A percentile compares a stretch with the other conserved stretches of the same genome.
Evolutionary conservation across 2,113 vertebrate genomes (phyloP).

Genomic region (Cryptomyrus ogoouensis): DNA sequence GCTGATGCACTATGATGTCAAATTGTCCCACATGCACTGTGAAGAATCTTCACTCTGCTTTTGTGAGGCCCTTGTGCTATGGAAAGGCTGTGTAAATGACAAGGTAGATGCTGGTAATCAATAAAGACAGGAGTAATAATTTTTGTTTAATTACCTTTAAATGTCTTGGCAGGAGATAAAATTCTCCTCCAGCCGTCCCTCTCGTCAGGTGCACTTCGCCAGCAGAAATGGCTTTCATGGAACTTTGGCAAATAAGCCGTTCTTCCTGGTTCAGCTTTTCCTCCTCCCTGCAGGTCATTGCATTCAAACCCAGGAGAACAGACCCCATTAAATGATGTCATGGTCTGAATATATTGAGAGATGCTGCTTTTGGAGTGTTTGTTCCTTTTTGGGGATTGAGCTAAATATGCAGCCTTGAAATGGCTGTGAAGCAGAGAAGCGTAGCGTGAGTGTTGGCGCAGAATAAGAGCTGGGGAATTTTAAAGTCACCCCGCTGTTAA

Average conservation of each 20-base stretch:
- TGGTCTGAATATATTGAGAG: conserved; percentile 15
- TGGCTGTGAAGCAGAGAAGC: not conserved
- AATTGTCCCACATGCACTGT: not conserved
- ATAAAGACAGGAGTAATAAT: not conserved
- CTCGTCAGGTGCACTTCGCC: not conserved
- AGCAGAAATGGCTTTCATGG: not conserved
- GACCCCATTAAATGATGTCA: conserved; percentile 24
- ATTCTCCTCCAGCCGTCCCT: not conserved
- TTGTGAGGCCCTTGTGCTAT: not conserved
- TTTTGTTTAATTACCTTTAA: not conserved
- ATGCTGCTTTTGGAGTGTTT: not conserved
- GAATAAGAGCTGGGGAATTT: not conserved
- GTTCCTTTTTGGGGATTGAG: not conserved
- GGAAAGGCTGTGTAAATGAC: not conserved
- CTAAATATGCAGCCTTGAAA: not conserved
- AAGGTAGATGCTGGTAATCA: not conserved
- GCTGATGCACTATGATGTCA: not conserved
- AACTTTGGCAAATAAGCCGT: not conserved
- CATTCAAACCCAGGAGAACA: not conserved
- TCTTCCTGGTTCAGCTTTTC: not conserved
- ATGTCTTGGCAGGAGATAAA: not conserved
- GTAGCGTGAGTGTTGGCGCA: not conserved
- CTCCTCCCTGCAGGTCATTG: not conserved
- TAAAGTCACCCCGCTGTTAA: not conserved
- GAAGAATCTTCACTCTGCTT: not conserved